A percentile compares a stretch with the other conserved stretches of the same genome.
phyloP scores from a whole-genome alignment of 2,113 vertebrate genomes.

The Excalfactoria chinensis region DNA sequence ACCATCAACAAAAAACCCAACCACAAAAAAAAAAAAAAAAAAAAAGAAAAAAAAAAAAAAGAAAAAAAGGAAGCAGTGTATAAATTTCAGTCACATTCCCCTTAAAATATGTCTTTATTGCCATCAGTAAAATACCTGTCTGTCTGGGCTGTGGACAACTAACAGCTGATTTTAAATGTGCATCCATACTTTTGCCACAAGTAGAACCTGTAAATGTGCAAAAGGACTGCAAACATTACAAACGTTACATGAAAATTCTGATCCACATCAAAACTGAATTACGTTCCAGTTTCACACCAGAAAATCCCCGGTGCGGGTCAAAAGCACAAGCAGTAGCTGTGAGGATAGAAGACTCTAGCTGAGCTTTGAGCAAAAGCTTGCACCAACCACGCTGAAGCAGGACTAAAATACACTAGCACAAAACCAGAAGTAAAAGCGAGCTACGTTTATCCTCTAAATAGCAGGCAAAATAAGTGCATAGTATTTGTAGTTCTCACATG shows the following conservation, averaged over 20 bases:
- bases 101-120: neutral
- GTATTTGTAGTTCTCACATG: constrained; percentile 31
- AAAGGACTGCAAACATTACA: neutral
- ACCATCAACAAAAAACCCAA: neutral
- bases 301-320: neutral
- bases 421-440: neutral
- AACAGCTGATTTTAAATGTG: neutral
- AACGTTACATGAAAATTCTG: neutral
- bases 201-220: neutral
- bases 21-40: neutral
- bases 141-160: neutral
- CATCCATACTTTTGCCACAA: neutral
- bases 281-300: neutral
- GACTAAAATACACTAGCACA: neutral
- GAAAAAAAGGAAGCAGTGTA: neutral
- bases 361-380: neutral
- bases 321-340: neutral
- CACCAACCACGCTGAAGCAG: neutral
- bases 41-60: neutral
- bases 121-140: neutral
- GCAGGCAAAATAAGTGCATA: neutral
- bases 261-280: neutral
- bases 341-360: neutral
- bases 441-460: constrained; percentile 17
- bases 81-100: neutral